Evolutionary conservation across 2,888 invertebrate genomes (phyloP), one percentile per base, ranked within the genome.

Genomic region (Autographa gamma): DNA sequence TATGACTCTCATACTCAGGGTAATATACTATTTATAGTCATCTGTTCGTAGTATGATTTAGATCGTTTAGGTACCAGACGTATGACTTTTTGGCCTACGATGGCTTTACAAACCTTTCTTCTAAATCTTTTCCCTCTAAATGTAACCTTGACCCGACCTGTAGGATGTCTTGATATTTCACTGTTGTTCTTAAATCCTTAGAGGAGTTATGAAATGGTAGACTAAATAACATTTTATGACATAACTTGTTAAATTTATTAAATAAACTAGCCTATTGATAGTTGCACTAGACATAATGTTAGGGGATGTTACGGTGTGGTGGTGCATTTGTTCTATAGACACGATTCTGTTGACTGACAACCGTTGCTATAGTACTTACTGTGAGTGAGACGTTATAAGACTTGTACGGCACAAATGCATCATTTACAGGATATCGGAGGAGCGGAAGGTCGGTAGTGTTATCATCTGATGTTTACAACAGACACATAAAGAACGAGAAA

Each of bases 1-100:
- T 95, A 95, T 95, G 95, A 95, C 93, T 93, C 88, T 92, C 89
- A 89, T 89, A 91, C 94, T 93, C 95, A 95, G 95, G 95, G 95
- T 95, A 95, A 91, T 89, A 88, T 91, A 86, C 90, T 90, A 91
- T 90, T 88, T 92, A 88, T 93, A 92, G 89, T 83, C 86, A 80
- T 87, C 85, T 87, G 80, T 89, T 92, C 81, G 83, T 90, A 76
- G 70, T 78, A 89, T 90, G 87, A 85, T 90, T 92, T 85, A 84
- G 88, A 91, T 92, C 89, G 83, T 84, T 89, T 84, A 82, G 68
- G 86, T 85, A 86, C 77, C 80, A 81, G 83, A 88, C 81, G 84
- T 89, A 87, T 92, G 93, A 93, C 92, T 92, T 93, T 93, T 92
- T 92, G 91, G 92, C 93, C 93, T 89, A 73, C 86, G 84, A 89